A percentile compares a stretch with the other conserved stretches of the same genome.
Evolutionary conservation across 2,113 vertebrate genomes (phyloP).

Genomic region (Neolamprologus sp.): DNA sequence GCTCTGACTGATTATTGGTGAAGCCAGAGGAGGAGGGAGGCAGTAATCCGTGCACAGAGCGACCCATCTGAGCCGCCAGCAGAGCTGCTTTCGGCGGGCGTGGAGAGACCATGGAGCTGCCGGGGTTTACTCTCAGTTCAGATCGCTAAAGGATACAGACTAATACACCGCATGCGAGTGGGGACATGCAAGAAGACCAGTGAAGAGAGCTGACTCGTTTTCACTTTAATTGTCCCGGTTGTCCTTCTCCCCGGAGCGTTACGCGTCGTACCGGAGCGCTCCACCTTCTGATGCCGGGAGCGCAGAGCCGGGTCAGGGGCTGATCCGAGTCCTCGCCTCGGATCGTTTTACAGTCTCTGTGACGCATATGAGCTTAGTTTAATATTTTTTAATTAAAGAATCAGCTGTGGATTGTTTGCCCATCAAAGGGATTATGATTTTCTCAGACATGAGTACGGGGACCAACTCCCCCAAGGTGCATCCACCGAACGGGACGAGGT

Average conservation of each 20-base stretch:
- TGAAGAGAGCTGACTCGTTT: background rate
- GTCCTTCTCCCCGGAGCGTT: background rate
- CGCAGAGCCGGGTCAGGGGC: constrained; percentile 61
- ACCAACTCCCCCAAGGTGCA: constrained; percentile 93
- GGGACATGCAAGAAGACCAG: background rate
- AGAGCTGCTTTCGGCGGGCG: constrained; percentile 70
- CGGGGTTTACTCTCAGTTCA: background rate
- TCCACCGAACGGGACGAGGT: constrained; percentile 93
- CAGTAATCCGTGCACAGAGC: constrained; percentile 88
- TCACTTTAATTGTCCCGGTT: background rate
- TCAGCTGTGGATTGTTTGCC: constrained; percentile 74
- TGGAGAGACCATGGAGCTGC: constrained; percentile 41
- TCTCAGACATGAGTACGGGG: constrained; percentile 94
- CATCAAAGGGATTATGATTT: constrained; percentile 86
- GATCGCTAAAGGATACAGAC: background rate
- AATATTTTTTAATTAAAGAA: background rate
- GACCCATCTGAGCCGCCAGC: constrained; percentile 78
- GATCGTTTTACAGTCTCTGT: background rate
- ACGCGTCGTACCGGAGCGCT: background rate
- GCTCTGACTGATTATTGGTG: constrained; percentile 86
- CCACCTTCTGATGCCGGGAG: constrained; percentile 26
- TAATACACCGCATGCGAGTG: background rate
- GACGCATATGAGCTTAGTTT: background rate
- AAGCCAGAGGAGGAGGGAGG: constrained; percentile 73
- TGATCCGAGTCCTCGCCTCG: constrained; percentile 63